Conservation (phyloP, 35 echinoderm and acorn worm genomes). For the Heliocidaris tuberculata region DNA sequence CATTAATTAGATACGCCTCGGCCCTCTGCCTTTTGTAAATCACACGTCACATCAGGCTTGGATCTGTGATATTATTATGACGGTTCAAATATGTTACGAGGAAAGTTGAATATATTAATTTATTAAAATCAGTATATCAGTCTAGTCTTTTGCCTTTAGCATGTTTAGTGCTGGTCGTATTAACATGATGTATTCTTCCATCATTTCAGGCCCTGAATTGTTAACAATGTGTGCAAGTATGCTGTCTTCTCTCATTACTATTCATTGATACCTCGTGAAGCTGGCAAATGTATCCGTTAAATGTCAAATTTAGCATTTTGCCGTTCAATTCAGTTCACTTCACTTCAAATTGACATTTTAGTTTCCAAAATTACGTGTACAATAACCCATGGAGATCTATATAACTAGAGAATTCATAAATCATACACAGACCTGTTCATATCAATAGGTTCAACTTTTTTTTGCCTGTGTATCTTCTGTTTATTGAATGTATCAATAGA, state of each 20-base stretch:
- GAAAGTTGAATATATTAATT: neutral
- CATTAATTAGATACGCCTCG: slow-evolving; percentile 9
- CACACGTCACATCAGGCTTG: neutral
- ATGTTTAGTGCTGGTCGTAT: no score
- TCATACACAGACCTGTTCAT: no score
- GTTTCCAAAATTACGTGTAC: neutral
- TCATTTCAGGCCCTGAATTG: neutral
- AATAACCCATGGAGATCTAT: no score
- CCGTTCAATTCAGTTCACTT: neutral
- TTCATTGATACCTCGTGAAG: neutral
- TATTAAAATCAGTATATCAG: neutral
- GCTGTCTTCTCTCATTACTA: neutral
- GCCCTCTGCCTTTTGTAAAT: neutral
- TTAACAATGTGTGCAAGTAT: neutral
- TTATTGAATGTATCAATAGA: neutral
- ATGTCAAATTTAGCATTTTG: slow-evolving; percentile 2
- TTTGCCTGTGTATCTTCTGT: neutral
- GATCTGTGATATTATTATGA: neutral
- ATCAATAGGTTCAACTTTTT: neutral
- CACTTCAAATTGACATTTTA: neutral
- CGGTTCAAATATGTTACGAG: neutral
- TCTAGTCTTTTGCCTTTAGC: no score
- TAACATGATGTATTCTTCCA: no score
- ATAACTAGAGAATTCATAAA: no score
- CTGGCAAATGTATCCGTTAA: neutral